Conservation (phyloP, 2,113 vertebrate genomes). For the Salvelinus fontinalis region DNA sequence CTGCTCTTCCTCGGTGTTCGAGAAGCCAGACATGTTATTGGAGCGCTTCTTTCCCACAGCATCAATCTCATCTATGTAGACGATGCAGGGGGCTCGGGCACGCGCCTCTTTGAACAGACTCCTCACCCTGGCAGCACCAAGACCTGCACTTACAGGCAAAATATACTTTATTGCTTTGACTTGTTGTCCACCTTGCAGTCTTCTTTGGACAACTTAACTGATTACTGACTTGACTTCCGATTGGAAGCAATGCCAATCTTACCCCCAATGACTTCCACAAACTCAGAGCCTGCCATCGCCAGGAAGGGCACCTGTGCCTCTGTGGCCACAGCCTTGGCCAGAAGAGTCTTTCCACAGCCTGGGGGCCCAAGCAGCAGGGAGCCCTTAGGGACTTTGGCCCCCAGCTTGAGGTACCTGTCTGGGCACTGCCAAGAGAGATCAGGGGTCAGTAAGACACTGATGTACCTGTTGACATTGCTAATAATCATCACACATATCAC, state of each 20-base stretch:
- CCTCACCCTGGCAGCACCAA: conserved; percentile 91
- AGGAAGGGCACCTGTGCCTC: conserved; percentile 96
- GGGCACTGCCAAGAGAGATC: conserved; percentile 77
- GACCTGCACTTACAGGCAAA: conserved; percentile 69
- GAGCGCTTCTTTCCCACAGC: conserved; percentile 95
- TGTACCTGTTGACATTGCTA: neutral
- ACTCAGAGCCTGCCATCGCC: conserved; percentile 95
- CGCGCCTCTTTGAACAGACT: conserved; percentile 96
- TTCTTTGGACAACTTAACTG: neutral
- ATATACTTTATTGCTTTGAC: neutral
- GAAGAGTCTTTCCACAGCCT: conserved; percentile 93
- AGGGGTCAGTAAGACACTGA: neutral
- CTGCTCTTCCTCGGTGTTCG: conserved; percentile 95
- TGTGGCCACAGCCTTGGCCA: conserved; percentile 95
- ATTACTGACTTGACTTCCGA: neutral
- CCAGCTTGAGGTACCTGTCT: conserved; percentile 91
- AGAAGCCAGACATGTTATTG: conserved; percentile 84
- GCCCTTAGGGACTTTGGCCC: conserved; percentile 95
- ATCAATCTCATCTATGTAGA: conserved; percentile 97
- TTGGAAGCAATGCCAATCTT: conserved; percentile 27
- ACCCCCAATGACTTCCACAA: conserved; percentile 99
- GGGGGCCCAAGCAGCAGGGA: conserved; percentile 90
- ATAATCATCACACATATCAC: neutral
- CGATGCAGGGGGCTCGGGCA: conserved; percentile 90
- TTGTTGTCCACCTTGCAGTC: neutral